Evolutionary conservation across 2,797 vertebrate genomes (phyloP).

Genomic region (Tachyglossus aculeatus): DNA sequence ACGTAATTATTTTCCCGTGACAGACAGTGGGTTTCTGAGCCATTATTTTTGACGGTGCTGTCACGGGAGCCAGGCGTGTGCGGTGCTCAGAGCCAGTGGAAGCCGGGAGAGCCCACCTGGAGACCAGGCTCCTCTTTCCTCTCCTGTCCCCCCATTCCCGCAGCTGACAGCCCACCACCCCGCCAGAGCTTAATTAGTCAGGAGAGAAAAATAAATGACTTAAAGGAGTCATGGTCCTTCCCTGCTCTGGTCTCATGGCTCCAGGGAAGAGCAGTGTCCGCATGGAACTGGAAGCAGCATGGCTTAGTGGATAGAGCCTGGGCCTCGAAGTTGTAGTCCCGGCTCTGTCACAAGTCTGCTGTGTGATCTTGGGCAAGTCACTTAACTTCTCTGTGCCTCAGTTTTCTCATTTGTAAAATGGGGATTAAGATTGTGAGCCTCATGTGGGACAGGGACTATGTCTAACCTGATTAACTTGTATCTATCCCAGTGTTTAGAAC

Average conservation of each 20-base stretch:
- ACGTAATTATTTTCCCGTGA: slow-evolving; percentile 79
- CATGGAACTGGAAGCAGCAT: too few species aligned
- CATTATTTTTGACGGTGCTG: slow-evolving; percentile 82
- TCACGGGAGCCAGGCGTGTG: slow-evolving; percentile 75
- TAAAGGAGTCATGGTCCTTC: slow-evolving; percentile 62
- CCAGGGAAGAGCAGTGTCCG: slow-evolving; percentile 67
- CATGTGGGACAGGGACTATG: too few species aligned
- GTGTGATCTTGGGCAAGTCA: too few species aligned
- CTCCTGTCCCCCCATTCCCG: slow-evolving; percentile 68
- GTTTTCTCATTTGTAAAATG: too few species aligned
- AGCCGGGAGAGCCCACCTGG: slow-evolving; percentile 76
- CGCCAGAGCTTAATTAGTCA: slow-evolving; percentile 79
- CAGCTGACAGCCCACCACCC: slow-evolving; percentile 76
- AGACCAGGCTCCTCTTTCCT: slow-evolving; percentile 76
- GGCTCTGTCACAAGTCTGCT: rapidly evolving
- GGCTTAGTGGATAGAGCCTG: background rate
- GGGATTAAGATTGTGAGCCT: too few species aligned
- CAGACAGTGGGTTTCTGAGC: slow-evolving; percentile 79
- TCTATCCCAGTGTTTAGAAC: too few species aligned
- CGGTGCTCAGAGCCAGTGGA: slow-evolving; percentile 72
- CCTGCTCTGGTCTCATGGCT: slow-evolving; percentile 66
- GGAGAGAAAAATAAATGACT: slow-evolving; percentile 73
- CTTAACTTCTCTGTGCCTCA: too few species aligned
- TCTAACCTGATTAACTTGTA: too few species aligned
- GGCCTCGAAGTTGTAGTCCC: background rate